phyloP scores from a whole-genome alignment of 2,113 vertebrate genomes.

The Butastur rufipennis region DNA sequence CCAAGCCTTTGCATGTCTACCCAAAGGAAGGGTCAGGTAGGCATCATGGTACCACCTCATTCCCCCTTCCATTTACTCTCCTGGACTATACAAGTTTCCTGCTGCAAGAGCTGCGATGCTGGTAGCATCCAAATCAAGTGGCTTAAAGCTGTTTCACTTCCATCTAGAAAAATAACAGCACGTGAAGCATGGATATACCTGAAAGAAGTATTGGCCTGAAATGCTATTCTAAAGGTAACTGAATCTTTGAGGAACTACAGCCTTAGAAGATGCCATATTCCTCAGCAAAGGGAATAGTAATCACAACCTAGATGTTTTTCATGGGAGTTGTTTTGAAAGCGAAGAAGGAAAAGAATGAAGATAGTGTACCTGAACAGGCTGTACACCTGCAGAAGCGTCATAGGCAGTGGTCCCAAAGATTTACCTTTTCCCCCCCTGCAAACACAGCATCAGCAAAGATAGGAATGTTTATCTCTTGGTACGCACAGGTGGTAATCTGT shows the following conservation, averaged over 20 bases:
- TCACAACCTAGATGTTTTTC: neutral
- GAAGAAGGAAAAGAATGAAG: neutral
- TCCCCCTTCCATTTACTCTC: neutral
- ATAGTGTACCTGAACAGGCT: neutral
- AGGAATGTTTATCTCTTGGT: neutral
- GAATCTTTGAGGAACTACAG: neutral
- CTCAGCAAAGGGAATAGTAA: neutral
- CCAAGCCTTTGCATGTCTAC: neutral
- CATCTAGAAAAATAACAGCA: neutral
- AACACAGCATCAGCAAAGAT: neutral
- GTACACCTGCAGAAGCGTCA: neutral
- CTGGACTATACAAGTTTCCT: neutral
- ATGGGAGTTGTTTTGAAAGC: neutral
- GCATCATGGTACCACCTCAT: neutral
- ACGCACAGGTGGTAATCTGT: neutral
- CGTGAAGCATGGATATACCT: neutral
- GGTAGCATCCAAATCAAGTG: neutral
- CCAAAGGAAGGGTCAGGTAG: neutral
- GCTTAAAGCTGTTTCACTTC: neutral
- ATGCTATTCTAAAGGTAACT: neutral
- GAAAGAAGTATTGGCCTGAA: neutral
- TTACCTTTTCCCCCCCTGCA: neutral
- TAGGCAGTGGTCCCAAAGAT: neutral
- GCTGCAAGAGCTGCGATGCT: neutral
- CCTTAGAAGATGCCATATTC: neutral